A percentile compares a stretch with the other conserved stretches of the same genome.
These are phyloP conservation scores for Bombus terrestris DNA, from an alignment of 1,140 invertebrate species.

Conservation along the genomic window DNA sequence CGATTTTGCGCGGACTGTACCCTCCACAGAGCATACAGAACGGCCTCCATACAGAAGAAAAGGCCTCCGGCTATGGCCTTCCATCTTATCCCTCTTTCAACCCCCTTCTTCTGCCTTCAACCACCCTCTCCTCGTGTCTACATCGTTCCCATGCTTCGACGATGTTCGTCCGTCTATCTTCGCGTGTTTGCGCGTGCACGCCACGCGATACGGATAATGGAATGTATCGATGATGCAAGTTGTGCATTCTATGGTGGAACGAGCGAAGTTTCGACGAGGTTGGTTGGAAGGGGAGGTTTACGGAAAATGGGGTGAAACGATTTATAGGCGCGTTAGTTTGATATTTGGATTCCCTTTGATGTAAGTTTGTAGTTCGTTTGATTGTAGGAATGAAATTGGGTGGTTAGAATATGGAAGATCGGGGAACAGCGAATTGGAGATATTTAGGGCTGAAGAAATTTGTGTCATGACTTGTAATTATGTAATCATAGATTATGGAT, in stretches of 20 bases:
- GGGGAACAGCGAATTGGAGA: too few relatives aligned
- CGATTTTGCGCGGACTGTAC: constrained; percentile 69
- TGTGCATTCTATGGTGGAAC: constrained; percentile 12
- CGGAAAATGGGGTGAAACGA: neutral
- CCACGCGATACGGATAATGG: constrained; percentile 74
- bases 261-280: neutral
- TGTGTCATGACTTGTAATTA: too few relatives aligned
- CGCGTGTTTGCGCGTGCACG: constrained; percentile 65
- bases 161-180: constrained; percentile 44
- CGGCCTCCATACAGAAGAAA: constrained; percentile 68
- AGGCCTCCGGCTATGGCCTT: constrained; percentile 74
- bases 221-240: constrained; percentile 60
- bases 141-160: constrained; percentile 9
- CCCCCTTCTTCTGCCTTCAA: constrained; percentile 38
- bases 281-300: neutral
- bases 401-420: too few relatives aligned
- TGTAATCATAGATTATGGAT: too few relatives aligned
- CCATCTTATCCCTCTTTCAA: constrained; percentile 71
- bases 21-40: constrained; percentile 55
- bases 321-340: neutral
- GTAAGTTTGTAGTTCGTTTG: too few relatives aligned
- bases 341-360: neutral
- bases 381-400: too few relatives aligned
- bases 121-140: constrained; percentile 1
- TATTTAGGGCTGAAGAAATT: too few relatives aligned